Evolutionary conservation across 2,797 vertebrate species (phyloP), one percentile per base, ranked within the genome.

Genomic region (Parambassis ranga): DNA sequence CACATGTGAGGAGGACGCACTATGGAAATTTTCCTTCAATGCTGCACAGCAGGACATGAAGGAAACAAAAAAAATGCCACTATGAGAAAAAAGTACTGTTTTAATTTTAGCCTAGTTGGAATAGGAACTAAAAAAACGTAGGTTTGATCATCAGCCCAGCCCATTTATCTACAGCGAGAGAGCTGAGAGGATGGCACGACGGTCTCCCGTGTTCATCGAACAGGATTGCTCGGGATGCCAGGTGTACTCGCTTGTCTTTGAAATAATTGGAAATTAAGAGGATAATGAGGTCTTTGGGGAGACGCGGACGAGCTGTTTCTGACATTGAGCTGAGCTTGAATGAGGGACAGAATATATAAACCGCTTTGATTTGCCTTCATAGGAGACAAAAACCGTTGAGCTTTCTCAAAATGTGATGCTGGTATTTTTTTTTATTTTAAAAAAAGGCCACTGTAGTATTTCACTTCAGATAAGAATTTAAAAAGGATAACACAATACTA

Each of bases 221-320:
- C 71, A 79, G 75, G 71, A 82, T 72, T 65, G 59, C 53, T 46
- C 18, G 59, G 52, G 56, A 73, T 81, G 83, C 80, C 84, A 90
- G 83, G 76, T 88, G 80, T 65, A 67, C 77, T 83, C 72, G 75
- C 90, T 85, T 86, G 86, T 90, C 84, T 89, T 86, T 68, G 66
- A 76, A 90, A 86, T 90, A 84, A 92, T 87, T 86, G 74, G 70
- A 86, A 87, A 91, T 91, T 84, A 91, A 89, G 63, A 71, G 59
- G 81, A 85, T 90, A 89, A 90, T 91, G 84, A 91, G 89, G 66
- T 85, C 88, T 85, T 74, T 47, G 28, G 89, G 88, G 90, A 90
- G 61, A 75, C 30, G 3, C 30, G 8, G 59, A 61, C 59, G 75
- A 84, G 76, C n/a, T 30, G 59, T 58, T 68, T 72, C 71, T 80